These are phyloP conservation scores for Leucoma salicis DNA, from an alignment of 2,888 invertebrate species.

Conservation along the genomic window DNA sequence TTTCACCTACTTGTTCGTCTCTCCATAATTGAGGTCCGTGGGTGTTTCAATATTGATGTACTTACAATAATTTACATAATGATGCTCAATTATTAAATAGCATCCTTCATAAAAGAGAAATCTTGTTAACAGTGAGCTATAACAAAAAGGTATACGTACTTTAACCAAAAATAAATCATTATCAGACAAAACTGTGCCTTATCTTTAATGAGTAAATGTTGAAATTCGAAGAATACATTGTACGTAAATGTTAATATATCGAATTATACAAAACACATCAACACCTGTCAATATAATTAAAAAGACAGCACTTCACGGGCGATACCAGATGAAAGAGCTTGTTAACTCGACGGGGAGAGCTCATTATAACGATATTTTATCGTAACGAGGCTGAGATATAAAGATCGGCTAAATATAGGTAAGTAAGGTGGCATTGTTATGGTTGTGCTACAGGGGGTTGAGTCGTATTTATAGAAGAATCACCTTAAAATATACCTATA, in stretches of 20 bases:
- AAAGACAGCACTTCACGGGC: constrained; percentile 52
- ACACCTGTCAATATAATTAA: constrained; percentile 69
- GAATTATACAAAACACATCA: constrained; percentile 39
- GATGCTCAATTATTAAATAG: constrained; percentile 28
- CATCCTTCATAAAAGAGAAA: constrained; percentile 33
- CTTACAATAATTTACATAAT: constrained; percentile 21
- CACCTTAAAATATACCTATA: no score
- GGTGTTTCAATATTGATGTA: constrained; percentile 31
- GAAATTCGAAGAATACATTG: neutral
- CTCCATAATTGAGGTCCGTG: no score
- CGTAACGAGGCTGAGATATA: constrained; percentile 48
- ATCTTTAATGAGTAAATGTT: constrained; percentile 2
- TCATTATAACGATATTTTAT: constrained; percentile 65
- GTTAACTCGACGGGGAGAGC: constrained; percentile 55
- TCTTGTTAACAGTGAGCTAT: constrained; percentile 20
- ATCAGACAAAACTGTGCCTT: constrained; percentile 7
- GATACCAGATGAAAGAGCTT: constrained; percentile 60
- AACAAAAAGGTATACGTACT: constrained; percentile 20
- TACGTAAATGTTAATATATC: constrained; percentile 10
- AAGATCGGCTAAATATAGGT: constrained; percentile 38
- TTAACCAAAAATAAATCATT: neutral
- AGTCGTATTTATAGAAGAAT: no score
- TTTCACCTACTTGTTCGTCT: no score
- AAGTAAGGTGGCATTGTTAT: constrained; percentile 10
- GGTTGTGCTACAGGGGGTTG: neutral